Percentiles rank a stretch among this genome's conserved stretches.
These are phyloP conservation scores for Scaptodrosophila latifasciaeformis DNA, from an alignment of 2,888 invertebrate genomes.

Conservation along the genomic window DNA sequence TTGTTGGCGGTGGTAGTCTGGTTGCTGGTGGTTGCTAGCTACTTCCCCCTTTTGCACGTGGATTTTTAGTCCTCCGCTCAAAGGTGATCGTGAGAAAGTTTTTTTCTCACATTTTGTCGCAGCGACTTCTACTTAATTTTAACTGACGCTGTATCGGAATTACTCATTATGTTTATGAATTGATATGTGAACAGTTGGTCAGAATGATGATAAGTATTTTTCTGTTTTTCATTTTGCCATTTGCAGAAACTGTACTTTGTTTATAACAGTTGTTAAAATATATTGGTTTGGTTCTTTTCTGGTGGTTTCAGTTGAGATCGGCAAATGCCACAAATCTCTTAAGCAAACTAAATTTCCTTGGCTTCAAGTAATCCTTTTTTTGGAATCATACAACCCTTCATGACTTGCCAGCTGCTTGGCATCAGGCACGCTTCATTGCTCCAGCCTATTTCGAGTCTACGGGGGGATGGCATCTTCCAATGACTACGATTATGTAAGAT, in stretches of 20 bases:
- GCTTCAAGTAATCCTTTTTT: constrained; percentile 52
- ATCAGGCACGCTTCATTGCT: constrained; percentile 62
- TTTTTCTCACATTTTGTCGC: constrained; percentile 62
- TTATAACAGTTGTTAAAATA: neutral
- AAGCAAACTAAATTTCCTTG: constrained; percentile 31
- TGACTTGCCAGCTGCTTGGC: constrained; percentile 50
- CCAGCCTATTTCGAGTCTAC: too few species aligned
- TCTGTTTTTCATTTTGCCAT: constrained; percentile 4
- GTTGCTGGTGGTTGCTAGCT: constrained; percentile 42
- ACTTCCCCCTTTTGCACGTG: constrained; percentile 73
- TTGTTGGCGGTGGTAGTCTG: constrained; percentile 23
- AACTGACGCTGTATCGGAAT: constrained; percentile 50
- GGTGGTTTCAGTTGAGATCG: constrained; percentile 5
- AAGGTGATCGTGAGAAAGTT: constrained; percentile 70
- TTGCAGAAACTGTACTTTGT: constrained; percentile 47
- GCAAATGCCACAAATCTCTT: constrained; percentile 49
- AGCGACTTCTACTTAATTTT: constrained; percentile 55
- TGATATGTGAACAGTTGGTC: constrained; percentile 49
- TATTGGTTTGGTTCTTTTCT: constrained; percentile 18
- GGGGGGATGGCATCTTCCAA: constrained; percentile 43
- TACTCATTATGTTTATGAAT: constrained; percentile 61
- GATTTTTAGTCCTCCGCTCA: constrained; percentile 57
- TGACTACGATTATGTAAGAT: constrained; percentile 56
- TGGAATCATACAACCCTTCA: constrained; percentile 50
- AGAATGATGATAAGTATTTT: too few species aligned